Conservation (phyloP, 2,113 vertebrate genomes). For the Epinephelus cyanopodus region DNA sequence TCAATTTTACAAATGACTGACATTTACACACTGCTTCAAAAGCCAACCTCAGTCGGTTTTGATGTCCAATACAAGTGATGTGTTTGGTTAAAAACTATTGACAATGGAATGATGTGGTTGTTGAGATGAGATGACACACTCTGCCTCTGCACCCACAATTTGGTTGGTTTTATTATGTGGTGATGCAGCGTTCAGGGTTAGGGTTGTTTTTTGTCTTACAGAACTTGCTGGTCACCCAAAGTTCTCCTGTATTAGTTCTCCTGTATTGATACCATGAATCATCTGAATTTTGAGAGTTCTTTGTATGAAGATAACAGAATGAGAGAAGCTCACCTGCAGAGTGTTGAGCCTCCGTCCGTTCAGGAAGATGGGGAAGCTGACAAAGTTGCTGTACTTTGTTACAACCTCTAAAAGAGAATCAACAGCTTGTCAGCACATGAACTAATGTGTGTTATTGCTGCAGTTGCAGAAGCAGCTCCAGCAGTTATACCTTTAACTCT, state of each 20-base stretch:
- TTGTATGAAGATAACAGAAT: neutral
- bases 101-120: too few relatives aligned
- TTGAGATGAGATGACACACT: too few relatives aligned
- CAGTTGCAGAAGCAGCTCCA: neutral
- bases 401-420: slow-evolving; percentile 89
- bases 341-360: slow-evolving; percentile 94
- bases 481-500: slow-evolving; percentile 88
- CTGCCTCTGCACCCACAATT: too few relatives aligned
- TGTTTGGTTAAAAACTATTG: too few relatives aligned
- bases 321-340: slow-evolving; percentile 87
- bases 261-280: neutral
- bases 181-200: too few relatives aligned
- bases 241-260: neutral
- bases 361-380: slow-evolving; percentile 95
- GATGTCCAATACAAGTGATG: too few relatives aligned
- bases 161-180: too few relatives aligned
- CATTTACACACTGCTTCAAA: neutral
- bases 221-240: too few relatives aligned
- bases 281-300: too few relatives aligned
- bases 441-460: neutral
- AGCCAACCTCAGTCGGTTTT: too few relatives aligned
- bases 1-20: neutral
- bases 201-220: too few relatives aligned
- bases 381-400: slow-evolving; percentile 98
- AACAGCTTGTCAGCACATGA: neutral